phyloP scores from a whole-genome alignment of 1,140 invertebrate species.

The Ladona fulva region DNA sequence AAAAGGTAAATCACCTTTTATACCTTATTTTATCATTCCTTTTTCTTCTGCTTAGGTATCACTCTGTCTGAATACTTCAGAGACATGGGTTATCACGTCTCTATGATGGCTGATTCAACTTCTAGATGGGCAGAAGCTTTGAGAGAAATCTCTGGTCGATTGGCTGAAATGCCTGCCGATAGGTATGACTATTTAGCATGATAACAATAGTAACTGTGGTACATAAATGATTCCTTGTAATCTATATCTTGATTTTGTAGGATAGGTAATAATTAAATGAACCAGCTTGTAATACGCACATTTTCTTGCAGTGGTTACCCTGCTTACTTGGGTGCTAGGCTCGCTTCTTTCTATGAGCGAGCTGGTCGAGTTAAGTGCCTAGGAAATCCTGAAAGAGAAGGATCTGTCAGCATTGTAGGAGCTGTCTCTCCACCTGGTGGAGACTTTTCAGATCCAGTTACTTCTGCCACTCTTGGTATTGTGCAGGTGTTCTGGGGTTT shows the following conservation, averaged over 20 bases:
- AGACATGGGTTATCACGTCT: slow-evolving; percentile 99
- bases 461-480: slow-evolving; percentile 96
- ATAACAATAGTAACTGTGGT: too few species aligned
- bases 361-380: slow-evolving; percentile 96
- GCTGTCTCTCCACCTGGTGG: slow-evolving; percentile 99
- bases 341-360: slow-evolving; percentile 99
- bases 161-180: slow-evolving; percentile 99
- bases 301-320: slow-evolving; percentile 79
- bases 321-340: slow-evolving; percentile 92
- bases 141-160: slow-evolving; percentile 98
- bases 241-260: too few species aligned
- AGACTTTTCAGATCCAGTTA: slow-evolving; percentile 99
- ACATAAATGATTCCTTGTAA: too few species aligned
- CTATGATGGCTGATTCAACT: slow-evolving; percentile 99
- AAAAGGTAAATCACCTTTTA: neutral
- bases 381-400: slow-evolving; percentile 95
- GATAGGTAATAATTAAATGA: too few species aligned
- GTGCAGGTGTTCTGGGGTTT: slow-evolving; percentile 99
- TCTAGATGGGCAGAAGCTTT: slow-evolving; percentile 99
- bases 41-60: slow-evolving; percentile 57
- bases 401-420: slow-evolving; percentile 98
- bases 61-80: slow-evolving; percentile 97
- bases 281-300: too few species aligned
- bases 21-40: neutral
- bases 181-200: slow-evolving; percentile 26